These are phyloP conservation scores for Knipowitschia caucasica DNA, from an alignment of 2,797 vertebrate genomes.

Conservation along the genomic window DNA sequence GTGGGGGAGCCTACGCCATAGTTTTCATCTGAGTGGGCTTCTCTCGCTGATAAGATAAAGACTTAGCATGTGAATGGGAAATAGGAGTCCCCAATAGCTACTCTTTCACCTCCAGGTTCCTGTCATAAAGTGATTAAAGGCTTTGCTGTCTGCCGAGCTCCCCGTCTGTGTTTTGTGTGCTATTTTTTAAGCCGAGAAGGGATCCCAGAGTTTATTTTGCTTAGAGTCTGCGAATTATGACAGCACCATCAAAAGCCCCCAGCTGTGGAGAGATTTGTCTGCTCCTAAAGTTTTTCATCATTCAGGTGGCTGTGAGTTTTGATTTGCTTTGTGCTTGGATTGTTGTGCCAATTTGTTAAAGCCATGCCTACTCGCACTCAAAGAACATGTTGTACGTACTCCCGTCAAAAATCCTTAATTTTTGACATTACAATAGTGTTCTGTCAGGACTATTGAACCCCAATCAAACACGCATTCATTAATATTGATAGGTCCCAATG, in stretches of 20 bases:
- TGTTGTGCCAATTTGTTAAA: not conserved
- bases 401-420: too few relatives aligned
- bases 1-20: constrained; percentile 15
- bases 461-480: too few relatives aligned
- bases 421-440: too few relatives aligned
- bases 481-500: too few relatives aligned
- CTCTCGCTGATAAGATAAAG: constrained; percentile 83
- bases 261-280: constrained; percentile 21
- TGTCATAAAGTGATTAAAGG: constrained; percentile 95
- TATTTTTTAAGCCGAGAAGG: constrained; percentile 34
- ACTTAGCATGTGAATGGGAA: constrained; percentile 76
- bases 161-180: constrained; percentile 25
- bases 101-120: constrained; percentile 88
- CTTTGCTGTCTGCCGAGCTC: constrained; percentile 48
- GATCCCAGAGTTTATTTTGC: constrained; percentile 26
- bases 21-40: constrained; percentile 37
- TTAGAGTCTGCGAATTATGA: constrained; percentile 11
- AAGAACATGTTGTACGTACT: too few relatives aligned
- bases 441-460: too few relatives aligned
- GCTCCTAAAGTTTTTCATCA: not conserved
- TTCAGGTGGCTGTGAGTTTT: not conserved
- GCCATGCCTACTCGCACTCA: too few relatives aligned
- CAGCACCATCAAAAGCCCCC: constrained; percentile 6
- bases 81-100: constrained; percentile 66
- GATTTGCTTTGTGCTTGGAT: not conserved